Evolutionary conservation across 2,113 vertebrate genomes (phyloP).

Genomic region (Psittacus erithacus): DNA sequence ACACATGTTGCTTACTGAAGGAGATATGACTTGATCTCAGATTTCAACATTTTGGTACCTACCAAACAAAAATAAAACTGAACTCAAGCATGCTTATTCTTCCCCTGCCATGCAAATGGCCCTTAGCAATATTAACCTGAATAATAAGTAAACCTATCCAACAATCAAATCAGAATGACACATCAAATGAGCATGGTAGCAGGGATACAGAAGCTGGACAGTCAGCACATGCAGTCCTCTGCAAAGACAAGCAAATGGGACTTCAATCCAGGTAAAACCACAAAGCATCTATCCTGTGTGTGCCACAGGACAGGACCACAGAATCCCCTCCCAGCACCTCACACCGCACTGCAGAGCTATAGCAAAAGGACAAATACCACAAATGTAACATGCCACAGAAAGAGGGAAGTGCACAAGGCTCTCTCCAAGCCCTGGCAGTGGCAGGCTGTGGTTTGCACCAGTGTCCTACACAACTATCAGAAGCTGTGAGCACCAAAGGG

Average conservation of each 20-base stretch:
- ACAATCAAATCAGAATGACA: background rate
- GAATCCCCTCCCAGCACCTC: background rate
- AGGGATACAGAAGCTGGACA: background rate
- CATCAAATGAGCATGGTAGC: background rate
- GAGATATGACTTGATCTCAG: background rate
- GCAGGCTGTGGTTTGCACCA: background rate
- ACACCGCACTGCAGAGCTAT: background rate
- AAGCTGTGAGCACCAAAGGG: background rate
- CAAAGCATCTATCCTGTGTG: background rate
- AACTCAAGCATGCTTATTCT: background rate
- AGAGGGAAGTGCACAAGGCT: background rate
- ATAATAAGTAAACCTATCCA: background rate
- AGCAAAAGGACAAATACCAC: conserved; percentile 13
- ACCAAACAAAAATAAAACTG: conserved; percentile 39
- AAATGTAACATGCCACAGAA: background rate
- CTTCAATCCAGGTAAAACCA: background rate
- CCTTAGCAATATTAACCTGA: background rate
- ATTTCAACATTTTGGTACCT: background rate
- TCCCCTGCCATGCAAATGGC: background rate
- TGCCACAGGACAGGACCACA: background rate
- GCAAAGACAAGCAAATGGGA: background rate
- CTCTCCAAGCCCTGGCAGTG: background rate
- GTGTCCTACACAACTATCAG: background rate
- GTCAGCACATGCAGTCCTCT: background rate
- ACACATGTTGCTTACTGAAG: conserved; percentile 42